Conservation (phyloP, 2,797 vertebrate genomes). For the Pseudomugil tenellus region DNA sequence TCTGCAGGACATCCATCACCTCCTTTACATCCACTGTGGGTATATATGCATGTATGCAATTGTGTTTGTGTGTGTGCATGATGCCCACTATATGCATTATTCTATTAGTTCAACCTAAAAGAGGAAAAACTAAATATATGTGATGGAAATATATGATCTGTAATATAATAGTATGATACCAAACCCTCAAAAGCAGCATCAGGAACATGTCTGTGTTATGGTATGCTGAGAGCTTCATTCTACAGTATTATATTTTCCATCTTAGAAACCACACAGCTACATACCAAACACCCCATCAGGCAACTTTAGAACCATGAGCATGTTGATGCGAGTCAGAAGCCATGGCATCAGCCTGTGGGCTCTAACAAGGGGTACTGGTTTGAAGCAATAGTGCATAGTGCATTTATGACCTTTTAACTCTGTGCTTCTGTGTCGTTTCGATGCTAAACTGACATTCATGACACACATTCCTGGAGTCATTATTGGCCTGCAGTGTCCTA, state of each 20-base stretch:
- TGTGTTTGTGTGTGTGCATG: neutral
- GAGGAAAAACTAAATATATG: neutral
- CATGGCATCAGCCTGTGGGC: constrained; percentile 1
- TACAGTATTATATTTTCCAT: neutral
- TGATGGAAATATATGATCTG: neutral
- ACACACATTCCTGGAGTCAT: too few species aligned
- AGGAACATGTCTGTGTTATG: neutral
- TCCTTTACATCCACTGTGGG: neutral
- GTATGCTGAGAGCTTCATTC: neutral
- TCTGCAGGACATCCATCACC: neutral
- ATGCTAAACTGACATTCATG: too few species aligned
- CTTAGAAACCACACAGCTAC: neutral
- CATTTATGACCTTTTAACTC: too few species aligned
- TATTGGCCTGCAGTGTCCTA: too few species aligned
- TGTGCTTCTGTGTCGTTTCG: too few species aligned
- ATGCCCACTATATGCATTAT: neutral
- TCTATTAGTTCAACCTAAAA: neutral
- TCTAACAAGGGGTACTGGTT: neutral
- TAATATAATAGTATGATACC: neutral
- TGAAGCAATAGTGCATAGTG: too few species aligned
- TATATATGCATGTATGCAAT: neutral
- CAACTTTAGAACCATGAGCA: neutral
- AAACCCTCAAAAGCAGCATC: neutral
- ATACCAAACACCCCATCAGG: neutral
- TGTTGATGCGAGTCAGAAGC: neutral